Percentiles rank a stretch among this genome's conserved stretches.
These are phyloP conservation scores for Aspidoscelis tigris DNA, from an alignment of 2,113 vertebrate species.

Conservation along the genomic window DNA sequence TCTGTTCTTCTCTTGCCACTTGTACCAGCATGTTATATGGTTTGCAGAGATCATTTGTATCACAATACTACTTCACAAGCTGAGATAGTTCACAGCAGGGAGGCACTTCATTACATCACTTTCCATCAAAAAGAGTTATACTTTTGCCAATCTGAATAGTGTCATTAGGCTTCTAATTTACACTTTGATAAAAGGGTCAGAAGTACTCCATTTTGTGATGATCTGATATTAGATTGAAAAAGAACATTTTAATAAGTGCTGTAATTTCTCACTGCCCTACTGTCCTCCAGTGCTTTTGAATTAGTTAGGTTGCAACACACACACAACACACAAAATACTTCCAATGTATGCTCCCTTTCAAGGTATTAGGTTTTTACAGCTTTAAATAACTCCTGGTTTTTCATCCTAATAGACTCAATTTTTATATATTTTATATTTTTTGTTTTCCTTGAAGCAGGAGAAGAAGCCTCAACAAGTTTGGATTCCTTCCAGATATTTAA, in stretches of 20 bases:
- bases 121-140: conserved; percentile 75
- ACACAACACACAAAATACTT: conserved; percentile 39
- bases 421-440: not conserved
- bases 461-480: no score
- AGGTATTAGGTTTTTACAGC: conserved; percentile 25
- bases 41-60: conserved; percentile 65
- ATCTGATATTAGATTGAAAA: conserved; percentile 77
- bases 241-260: conserved; percentile 75
- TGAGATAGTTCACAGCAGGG: conserved; percentile 75
- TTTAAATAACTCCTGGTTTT: conserved; percentile 40
- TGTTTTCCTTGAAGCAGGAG: no score
- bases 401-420: conserved; percentile 20
- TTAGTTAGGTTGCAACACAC: conserved; percentile 60
- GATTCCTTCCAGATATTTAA: no score
- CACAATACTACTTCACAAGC: conserved; percentile 72
- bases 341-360: conserved; percentile 46
- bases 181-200: conserved; percentile 76
- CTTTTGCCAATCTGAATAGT: conserved; percentile 70
- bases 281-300: conserved; percentile 55
- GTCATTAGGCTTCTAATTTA: conserved; percentile 78
- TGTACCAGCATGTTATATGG: conserved; percentile 54
- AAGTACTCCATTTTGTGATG: conserved; percentile 71
- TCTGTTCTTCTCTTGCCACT: conserved; percentile 62
- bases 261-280: conserved; percentile 71
- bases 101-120: conserved; percentile 69